phyloP scores from a whole-genome alignment of 2,888 invertebrate genomes.

The Graphium colonna region DNA sequence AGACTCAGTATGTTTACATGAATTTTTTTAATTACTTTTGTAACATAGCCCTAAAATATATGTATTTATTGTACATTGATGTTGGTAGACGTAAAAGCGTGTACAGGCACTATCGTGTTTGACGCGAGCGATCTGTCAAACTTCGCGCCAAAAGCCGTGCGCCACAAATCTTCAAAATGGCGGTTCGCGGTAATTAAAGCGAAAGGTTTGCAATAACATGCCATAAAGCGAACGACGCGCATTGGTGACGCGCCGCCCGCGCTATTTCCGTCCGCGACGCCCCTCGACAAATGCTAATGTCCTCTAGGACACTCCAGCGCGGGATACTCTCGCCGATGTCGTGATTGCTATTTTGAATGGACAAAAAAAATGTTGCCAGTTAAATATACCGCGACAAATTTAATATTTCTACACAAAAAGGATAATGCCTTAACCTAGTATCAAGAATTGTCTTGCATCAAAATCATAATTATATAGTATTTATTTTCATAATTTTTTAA shows the following conservation, averaged over 20 bases:
- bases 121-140: slow-evolving; percentile 52
- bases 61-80: no score
- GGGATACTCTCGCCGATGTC: slow-evolving; percentile 35
- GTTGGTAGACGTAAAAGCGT: no score
- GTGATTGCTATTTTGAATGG: slow-evolving; percentile 34
- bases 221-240: slow-evolving; percentile 69
- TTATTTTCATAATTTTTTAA: no score
- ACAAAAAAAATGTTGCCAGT: slow-evolving; percentile 1
- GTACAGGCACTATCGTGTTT: slow-evolving; percentile 31
- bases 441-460: no score
- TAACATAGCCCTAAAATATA: no score
- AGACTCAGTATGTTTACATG: slow-evolving; percentile 42
- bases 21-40: slow-evolving; percentile 16
- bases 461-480: no score
- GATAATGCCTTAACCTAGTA: no score
- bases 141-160: slow-evolving; percentile 67
- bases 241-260: slow-evolving; percentile 65
- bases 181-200: slow-evolving; percentile 62
- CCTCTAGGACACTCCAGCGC: slow-evolving; percentile 73
- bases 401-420: no score
- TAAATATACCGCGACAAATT: background rate
- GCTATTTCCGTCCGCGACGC: slow-evolving; percentile 71
- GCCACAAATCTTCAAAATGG: slow-evolving; percentile 70
- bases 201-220: slow-evolving; percentile 67
- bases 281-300: slow-evolving; percentile 77